Evolutionary conservation across 2,888 invertebrate species (phyloP).

Genomic region (Lycophotia porphyrea): DNA sequence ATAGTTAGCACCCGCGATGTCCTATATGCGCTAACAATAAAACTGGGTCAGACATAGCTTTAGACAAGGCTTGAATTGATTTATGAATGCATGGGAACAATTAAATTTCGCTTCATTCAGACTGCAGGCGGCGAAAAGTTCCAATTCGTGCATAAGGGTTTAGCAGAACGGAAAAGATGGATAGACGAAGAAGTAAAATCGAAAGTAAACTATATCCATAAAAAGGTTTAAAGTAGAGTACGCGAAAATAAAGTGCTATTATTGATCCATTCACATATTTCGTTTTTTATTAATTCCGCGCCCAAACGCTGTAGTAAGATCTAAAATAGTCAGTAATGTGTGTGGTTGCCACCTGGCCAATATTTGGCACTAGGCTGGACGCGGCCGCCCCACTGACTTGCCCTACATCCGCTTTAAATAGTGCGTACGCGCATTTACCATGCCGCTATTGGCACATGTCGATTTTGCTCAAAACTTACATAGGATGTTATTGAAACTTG

Average conservation of each 20-base stretch:
- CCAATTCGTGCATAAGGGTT: conserved; percentile 28
- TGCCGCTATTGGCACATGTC: conserved; percentile 72
- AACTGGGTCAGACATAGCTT: conserved; percentile 63
- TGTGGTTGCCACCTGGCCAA: conserved; percentile 76
- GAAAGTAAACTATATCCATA: not conserved
- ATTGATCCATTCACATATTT: conserved; percentile 49
- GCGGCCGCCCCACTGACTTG: conserved; percentile 81
- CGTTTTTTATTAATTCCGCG: conserved; percentile 34
- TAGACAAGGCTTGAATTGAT: conserved; percentile 60
- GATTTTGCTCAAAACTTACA: conserved; percentile 67
- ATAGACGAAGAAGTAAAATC: not conserved
- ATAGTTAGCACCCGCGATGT: conserved; percentile 47
- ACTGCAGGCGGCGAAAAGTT: conserved; percentile 34
- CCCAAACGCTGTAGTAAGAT: conserved; percentile 56
- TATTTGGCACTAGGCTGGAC: conserved; percentile 72
- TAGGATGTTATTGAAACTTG: conserved; percentile 63
- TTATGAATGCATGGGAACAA: conserved; percentile 59
- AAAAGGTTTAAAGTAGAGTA: not conserved
- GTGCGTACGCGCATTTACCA: conserved; percentile 73
- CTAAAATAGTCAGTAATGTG: conserved; percentile 67
- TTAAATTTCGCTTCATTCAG: conserved; percentile 48
- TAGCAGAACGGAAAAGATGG: not conserved
- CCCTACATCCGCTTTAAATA: conserved; percentile 80
- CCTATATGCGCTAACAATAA: conserved; percentile 60
- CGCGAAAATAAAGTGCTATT: conserved; percentile 22